phyloP scores from a whole-genome alignment of 2,888 invertebrate species.

The Schrankia costaestrigalis region DNA sequence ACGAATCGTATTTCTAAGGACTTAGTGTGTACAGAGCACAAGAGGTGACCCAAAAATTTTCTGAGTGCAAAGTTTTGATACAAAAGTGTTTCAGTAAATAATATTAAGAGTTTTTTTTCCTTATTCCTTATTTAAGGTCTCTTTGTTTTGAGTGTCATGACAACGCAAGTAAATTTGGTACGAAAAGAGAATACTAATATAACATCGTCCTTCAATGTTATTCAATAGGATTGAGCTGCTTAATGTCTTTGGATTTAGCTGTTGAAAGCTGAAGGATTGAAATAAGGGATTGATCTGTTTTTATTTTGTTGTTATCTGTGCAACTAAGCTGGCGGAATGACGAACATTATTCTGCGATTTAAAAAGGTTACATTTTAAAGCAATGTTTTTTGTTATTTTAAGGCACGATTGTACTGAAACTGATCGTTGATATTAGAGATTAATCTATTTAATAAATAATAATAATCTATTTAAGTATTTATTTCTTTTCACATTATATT shows the following conservation, averaged over 20 bases:
- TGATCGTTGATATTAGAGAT: no score
- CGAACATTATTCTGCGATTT: no score
- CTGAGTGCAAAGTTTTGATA: constrained; percentile 49
- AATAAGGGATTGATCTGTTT: not conserved
- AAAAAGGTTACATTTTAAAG: no score
- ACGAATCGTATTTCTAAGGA: not conserved
- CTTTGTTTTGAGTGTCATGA: constrained; percentile 24
- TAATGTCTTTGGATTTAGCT: no score
- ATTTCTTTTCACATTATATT: no score
- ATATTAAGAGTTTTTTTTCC: constrained; percentile 34
- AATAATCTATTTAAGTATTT: no score
- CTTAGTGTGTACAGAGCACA: constrained; percentile 28
- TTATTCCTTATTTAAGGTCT: constrained; percentile 14
- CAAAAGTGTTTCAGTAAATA: constrained; percentile 29
- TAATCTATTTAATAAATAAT: no score
- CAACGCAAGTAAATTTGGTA: constrained; percentile 6
- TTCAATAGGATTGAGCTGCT: not conserved
- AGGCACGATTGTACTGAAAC: no score
- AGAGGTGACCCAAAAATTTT: constrained; percentile 31
- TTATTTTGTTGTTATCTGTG: not conserved
- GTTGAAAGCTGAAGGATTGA: no score
- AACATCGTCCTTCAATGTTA: constrained; percentile 1
- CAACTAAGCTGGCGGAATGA: no score
- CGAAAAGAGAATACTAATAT: constrained; percentile 12
- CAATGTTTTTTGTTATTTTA: not conserved